These are phyloP conservation scores for Oophaga pumilio DNA, from an alignment of 2,113 vertebrate species.

Conservation along the genomic window DNA sequence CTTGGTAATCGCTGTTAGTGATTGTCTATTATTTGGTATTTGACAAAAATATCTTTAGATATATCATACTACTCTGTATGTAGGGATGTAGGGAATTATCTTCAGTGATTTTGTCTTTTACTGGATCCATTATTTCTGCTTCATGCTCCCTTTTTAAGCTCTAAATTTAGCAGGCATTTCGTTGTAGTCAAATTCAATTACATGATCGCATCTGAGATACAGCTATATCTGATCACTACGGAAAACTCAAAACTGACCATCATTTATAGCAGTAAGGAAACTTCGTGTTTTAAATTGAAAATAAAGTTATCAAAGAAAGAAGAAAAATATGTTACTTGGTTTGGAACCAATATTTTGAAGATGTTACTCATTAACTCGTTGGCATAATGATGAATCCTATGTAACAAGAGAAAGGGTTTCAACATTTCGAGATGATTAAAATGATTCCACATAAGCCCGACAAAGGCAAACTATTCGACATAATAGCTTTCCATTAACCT, in stretches of 20 bases:
- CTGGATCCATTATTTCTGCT: neutral
- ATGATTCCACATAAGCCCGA: conserved; percentile 47
- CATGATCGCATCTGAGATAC: neutral
- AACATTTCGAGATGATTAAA: conserved; percentile 50
- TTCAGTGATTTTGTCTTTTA: neutral
- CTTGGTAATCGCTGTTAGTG: neutral
- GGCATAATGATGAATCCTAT: conserved; percentile 53
- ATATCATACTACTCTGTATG: too few species aligned
- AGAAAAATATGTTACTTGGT: conserved; percentile 24
- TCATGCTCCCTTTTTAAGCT: neutral
- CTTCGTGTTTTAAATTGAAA: neutral
- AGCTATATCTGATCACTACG: neutral
- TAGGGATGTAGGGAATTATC: neutral
- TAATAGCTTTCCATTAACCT: conserved; percentile 48
- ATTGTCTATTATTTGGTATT: neutral
- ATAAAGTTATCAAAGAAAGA: conserved; percentile 25
- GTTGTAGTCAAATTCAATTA: conserved; percentile 41
- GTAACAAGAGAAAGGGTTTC: conserved; percentile 48
- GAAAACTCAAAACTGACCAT: neutral
- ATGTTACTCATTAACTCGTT: conserved; percentile 51
- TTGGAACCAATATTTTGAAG: conserved; percentile 48
- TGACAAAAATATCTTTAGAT: too few species aligned
- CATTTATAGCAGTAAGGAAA: conserved; percentile 16
- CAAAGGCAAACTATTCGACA: conserved; percentile 27
- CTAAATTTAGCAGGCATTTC: neutral